Conservation (phyloP, 2,113 vertebrate species). For the Chunga burmeisteri region DNA sequence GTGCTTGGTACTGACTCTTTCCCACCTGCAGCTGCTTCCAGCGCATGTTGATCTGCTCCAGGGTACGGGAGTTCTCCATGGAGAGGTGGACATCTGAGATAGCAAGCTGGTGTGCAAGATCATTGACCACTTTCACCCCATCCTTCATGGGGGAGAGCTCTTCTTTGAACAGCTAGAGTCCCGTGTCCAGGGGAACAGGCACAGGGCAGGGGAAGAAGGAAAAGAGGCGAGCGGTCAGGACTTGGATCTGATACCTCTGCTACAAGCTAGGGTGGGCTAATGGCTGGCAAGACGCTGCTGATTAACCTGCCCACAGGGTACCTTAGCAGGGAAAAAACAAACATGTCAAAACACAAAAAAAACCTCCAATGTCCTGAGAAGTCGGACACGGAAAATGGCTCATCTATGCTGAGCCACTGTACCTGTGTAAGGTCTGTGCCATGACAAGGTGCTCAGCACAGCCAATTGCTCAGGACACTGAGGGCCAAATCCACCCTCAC, state of each 20-base stretch:
- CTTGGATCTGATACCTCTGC: neutral
- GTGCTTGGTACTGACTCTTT: neutral
- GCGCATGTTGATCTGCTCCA: constrained; percentile 92
- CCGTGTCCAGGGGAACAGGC: neutral
- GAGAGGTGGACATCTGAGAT: constrained; percentile 95
- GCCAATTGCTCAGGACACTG: neutral
- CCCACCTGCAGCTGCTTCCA: constrained; percentile 97
- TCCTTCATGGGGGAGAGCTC: constrained; percentile 92
- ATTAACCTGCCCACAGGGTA: neutral
- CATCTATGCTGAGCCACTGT: neutral
- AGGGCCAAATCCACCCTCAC: neutral
- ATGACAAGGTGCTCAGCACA: neutral
- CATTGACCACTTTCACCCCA: constrained; percentile 92
- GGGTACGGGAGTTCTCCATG: constrained; percentile 88
- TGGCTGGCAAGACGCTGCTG: neutral
- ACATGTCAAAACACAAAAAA: neutral
- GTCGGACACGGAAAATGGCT: neutral
- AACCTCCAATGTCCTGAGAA: neutral
- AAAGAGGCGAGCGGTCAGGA: neutral
- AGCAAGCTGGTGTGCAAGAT: constrained; percentile 94
- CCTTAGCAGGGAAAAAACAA: neutral
- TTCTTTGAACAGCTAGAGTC: constrained; percentile 90
- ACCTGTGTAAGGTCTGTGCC: neutral
- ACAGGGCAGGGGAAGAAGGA: neutral
- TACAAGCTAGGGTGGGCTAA: neutral